Base-by-base conservation (phyloP, 2,797 vertebrate species). In the Muraenolepis orangiensis region DNA sequence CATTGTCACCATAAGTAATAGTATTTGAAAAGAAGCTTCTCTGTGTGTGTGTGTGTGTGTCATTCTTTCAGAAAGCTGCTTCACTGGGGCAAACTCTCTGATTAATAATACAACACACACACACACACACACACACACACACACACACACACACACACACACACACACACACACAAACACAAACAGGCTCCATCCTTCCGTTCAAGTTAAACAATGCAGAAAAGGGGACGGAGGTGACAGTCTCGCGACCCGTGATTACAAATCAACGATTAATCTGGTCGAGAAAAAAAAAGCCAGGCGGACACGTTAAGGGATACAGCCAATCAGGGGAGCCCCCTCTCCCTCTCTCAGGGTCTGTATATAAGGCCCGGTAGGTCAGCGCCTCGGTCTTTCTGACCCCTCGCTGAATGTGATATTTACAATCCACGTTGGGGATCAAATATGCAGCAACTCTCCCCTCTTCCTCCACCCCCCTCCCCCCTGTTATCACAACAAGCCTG, bases 381-480 rank as follows among this genome's bases (percentile, higher is more conserved):
- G 78, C 34, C 73, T 74, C 82, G 79, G 83, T 85, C 85, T 75
- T 79, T 84, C 84, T 7, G 71, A 80, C 80, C 76, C 75, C 31
- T 71, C n/a, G 76, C 76, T 26, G 31, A 74, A 80, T 70, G 87
- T 89, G 89, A 81, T 89, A 91, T 91, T 92, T 92, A 93, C 88
- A 92, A 85, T 89, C 86, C 70, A 26, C 29, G 64, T 18, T n/a
- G 23, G 32, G 73, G 75, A 87, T 91, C 79, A 84, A 84, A 87
- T 84, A 86, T 78, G 80, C 78, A 77, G 81, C 83, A 51, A 79
- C 79, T 77, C 84, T 26, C 57, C 57, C 12, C 51, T 6, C 18
- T 18, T 0, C 42, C 84, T 26, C 57, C 57, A 11, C 51, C 18
- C 18, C 42, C 1, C 42, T 13, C 13, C 42, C 42, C 23, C 51